Evolutionary conservation across 92 coral and sea anemone species (phyloP).

Genomic region (Phenganax subtilis): DNA sequence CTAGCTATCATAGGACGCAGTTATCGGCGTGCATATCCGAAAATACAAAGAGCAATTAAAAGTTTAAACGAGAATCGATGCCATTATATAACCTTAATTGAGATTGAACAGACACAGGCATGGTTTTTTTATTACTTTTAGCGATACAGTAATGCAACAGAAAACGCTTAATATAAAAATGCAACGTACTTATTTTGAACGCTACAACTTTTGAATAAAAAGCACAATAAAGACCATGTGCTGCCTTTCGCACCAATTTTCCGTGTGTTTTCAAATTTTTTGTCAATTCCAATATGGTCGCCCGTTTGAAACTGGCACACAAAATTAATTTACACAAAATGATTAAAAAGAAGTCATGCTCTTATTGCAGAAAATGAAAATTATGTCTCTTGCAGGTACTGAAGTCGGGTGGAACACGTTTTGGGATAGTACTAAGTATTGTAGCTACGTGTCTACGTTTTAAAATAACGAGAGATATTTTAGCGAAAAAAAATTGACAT

Average conservation of each 20-base stretch:
- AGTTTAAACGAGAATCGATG: constrained; percentile 18
- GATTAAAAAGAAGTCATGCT: background rate
- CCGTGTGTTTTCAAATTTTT: background rate
- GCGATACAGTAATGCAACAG: background rate
- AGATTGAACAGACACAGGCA: background rate
- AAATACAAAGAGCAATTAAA: constrained; percentile 17
- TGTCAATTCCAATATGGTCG: background rate
- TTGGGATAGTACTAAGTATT: background rate
- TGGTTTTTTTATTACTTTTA: background rate
- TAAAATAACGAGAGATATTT: too few species aligned
- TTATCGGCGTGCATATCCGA: background rate
- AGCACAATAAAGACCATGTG: background rate
- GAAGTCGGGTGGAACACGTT: background rate
- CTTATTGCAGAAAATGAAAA: background rate
- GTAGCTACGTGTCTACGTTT: too few species aligned
- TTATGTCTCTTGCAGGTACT: background rate
- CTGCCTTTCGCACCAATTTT: background rate
- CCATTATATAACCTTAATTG: constrained; percentile 29
- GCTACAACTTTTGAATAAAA: background rate
- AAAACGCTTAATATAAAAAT: background rate
- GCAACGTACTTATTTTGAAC: too few species aligned
- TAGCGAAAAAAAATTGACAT: too few species aligned
- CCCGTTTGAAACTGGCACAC: background rate
- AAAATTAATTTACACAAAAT: background rate
- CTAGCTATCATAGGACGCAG: background rate